Percentiles rank a stretch among this genome's conserved stretches.
These are phyloP conservation scores for Resseliella maxima DNA, from an alignment of 2,888 invertebrate genomes.

Conservation along the genomic window DNA sequence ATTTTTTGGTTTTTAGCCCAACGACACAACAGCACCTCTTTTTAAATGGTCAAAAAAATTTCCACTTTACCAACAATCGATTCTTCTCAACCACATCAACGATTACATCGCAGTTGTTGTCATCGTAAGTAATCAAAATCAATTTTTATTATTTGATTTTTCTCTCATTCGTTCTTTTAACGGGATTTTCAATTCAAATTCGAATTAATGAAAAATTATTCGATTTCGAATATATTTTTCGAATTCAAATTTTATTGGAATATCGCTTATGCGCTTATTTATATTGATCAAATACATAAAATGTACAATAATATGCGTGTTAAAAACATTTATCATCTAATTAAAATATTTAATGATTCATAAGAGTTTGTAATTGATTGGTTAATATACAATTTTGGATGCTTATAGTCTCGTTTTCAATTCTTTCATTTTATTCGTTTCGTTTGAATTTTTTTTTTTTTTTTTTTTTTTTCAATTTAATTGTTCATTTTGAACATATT, in stretches of 20 bases:
- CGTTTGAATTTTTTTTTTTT: background rate
- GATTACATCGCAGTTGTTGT: constrained; percentile 8
- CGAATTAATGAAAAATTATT: background rate
- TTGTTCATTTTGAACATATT: too few species aligned
- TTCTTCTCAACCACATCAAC: constrained; percentile 46
- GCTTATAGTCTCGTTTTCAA: too few species aligned
- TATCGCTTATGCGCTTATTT: too few species aligned
- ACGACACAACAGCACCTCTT: constrained; percentile 28
- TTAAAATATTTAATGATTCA: background rate
- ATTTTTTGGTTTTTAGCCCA: background rate
- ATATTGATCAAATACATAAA: too few species aligned
- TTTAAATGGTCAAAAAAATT: constrained; percentile 13
- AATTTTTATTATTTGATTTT: background rate
- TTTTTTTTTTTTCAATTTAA: too few species aligned
- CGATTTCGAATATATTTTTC: too few species aligned
- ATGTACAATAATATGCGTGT: too few species aligned
- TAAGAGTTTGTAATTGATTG: background rate
- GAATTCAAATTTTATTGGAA: too few species aligned
- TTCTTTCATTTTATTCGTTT: background rate
- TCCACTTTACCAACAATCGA: constrained; percentile 46
- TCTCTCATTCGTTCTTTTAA: background rate
- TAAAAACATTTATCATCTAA: background rate
- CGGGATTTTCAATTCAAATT: too few species aligned
- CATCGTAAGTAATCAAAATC: background rate
- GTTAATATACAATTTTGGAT: background rate